Evolutionary conservation across 2,113 vertebrate species (phyloP).

Genomic region (Cryptotis parvus): DNA sequence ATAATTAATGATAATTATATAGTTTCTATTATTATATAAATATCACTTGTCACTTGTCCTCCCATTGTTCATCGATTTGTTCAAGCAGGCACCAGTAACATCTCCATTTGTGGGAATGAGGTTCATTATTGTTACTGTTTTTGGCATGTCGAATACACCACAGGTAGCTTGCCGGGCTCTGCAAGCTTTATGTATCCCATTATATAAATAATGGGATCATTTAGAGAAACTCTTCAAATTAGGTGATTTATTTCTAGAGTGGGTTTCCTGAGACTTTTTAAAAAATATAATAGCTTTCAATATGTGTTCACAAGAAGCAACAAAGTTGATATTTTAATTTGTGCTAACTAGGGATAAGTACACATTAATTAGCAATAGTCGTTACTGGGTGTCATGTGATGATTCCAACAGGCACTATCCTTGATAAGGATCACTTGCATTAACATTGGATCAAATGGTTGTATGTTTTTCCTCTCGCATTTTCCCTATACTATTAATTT

Average conservation of each 20-base stretch:
- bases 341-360: neutral
- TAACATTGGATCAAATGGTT: neutral
- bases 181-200: too few species aligned
- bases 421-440: neutral
- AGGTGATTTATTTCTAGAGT: neutral
- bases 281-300: too few species aligned
- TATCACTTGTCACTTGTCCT: too few species aligned
- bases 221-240: slow-evolving; percentile 48
- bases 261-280: neutral
- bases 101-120: too few species aligned
- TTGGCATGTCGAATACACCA: too few species aligned
- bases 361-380: neutral
- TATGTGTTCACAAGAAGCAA: slow-evolving; percentile 15
- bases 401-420: neutral
- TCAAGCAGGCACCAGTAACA: too few species aligned
- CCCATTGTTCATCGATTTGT: too few species aligned
- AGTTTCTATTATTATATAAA: neutral
- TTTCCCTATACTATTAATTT: neutral
- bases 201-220: slow-evolving; percentile 43
- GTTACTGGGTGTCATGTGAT: neutral
- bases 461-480: neutral
- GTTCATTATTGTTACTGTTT: too few species aligned
- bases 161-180: too few species aligned
- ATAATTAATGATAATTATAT: slow-evolving; percentile 13
- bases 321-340: slow-evolving; percentile 27